Conservation (phyloP, 1,140 invertebrate species). For the Nasonia giraulti region DNA sequence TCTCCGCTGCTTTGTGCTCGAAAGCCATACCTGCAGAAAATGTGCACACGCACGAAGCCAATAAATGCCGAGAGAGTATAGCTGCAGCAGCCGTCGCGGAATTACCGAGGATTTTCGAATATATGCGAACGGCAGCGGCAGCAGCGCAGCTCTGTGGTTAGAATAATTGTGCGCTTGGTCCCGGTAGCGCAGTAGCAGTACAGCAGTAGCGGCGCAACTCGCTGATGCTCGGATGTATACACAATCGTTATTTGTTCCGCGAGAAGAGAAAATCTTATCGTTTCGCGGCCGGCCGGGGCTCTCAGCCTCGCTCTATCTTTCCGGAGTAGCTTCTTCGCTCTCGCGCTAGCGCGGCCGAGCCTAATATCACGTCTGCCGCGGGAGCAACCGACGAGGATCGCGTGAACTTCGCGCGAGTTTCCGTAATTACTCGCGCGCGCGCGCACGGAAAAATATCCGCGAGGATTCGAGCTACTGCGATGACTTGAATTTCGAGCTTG, state of each 20-base stretch:
- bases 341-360: not conserved
- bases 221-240: not conserved
- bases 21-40: conserved; percentile 32
- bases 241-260: conserved; percentile 36
- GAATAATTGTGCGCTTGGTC: conserved; percentile 46
- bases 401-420: conserved; percentile 25
- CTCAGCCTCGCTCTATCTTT: not conserved
- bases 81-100: conserved; percentile 14
- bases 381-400: not conserved
- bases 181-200: not conserved
- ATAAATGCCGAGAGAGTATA: conserved; percentile 7
- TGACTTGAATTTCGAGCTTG: not conserved
- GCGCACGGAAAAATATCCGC: not conserved
- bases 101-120: conserved; percentile 51
- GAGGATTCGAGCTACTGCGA: too few species aligned
- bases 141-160: conserved; percentile 42
- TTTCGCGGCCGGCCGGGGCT: not conserved
- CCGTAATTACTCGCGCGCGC: not conserved
- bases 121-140: conserved; percentile 33
- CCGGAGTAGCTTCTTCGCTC: not conserved
- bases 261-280: conserved; percentile 40
- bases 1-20: not conserved
- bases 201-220: not conserved
- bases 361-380: conserved; percentile 28
- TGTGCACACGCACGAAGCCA: conserved; percentile 38